A percentile compares a stretch with the other conserved stretches of the same genome.
Conservation (phyloP, 2,797 vertebrate genomes). For the Myotis daubentonii region DNA sequence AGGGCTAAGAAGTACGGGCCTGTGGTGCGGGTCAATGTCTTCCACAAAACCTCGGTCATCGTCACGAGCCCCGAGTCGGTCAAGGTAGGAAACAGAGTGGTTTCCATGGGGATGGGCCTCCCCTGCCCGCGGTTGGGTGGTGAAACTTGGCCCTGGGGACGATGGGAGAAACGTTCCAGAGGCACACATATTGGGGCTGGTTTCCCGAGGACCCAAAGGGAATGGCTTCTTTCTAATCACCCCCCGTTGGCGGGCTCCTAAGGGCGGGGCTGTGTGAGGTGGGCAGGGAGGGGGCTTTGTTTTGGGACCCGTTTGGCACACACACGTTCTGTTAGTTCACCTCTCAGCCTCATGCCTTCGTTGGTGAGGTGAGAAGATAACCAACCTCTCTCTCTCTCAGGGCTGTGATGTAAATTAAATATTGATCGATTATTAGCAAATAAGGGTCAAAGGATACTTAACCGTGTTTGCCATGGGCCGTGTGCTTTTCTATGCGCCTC, state of each 20-base stretch:
- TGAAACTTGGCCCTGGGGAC: background rate
- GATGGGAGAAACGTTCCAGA: background rate
- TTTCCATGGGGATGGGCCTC: background rate
- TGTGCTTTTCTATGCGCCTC: background rate
- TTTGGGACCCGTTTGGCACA: fast-evolving
- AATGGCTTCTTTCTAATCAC: background rate
- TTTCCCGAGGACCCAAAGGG: background rate
- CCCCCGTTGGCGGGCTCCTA: too few relatives aligned
- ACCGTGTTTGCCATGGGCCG: background rate
- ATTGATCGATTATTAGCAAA: background rate
- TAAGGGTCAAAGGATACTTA: background rate
- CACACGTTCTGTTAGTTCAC: fast-evolving
- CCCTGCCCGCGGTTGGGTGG: background rate
- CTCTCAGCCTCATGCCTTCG: background rate
- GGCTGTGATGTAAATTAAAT: background rate
- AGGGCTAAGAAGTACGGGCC: conserved; percentile 92
- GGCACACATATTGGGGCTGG: too few relatives aligned
- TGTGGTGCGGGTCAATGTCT: conserved; percentile 85
- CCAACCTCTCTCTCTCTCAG: background rate
- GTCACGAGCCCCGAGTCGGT: conserved; percentile 90
- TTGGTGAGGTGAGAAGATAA: background rate
- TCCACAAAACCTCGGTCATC: conserved; percentile 85
- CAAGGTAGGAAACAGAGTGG: conserved; percentile 87
- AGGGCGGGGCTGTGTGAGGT: background rate
- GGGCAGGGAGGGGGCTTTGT: background rate